These are phyloP conservation scores for Leucosticte australis DNA, from an alignment of 2,113 vertebrate genomes.

Conservation along the genomic window DNA sequence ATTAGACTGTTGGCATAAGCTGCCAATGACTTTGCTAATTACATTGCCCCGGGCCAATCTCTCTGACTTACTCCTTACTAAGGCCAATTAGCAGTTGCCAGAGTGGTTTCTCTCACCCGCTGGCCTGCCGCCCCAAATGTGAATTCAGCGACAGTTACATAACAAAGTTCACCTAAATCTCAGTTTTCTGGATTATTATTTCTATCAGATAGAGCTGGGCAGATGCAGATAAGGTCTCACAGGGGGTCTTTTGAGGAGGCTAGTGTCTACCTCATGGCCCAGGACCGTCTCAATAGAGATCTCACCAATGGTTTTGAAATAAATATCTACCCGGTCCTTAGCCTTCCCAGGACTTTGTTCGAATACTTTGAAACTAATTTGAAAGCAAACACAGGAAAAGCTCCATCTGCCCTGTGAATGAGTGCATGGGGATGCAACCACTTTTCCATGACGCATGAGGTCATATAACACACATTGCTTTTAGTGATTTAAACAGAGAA, in stretches of 20 bases:
- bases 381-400: background rate
- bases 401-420: background rate
- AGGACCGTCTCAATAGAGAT: background rate
- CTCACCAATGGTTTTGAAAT: background rate
- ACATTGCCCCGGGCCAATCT: conserved; percentile 27
- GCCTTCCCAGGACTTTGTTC: background rate
- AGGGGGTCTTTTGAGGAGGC: background rate
- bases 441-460: background rate
- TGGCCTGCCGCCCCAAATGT: conserved; percentile 1
- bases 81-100: conserved; percentile 51
- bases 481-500: background rate
- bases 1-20: conserved; percentile 55
- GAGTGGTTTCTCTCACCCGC: conserved; percentile 42
- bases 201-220: background rate
- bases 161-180: conserved; percentile 6
- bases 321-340: background rate
- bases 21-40: conserved; percentile 64
- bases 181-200: background rate
- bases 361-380: background rate
- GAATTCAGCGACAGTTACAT: background rate
- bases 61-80: conserved; percentile 44
- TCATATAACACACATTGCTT: background rate
- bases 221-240: background rate
- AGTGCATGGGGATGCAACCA: background rate
- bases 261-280: background rate